phyloP scores from a whole-genome alignment of 2,888 invertebrate genomes.

The Ceriagrion tenellum region DNA sequence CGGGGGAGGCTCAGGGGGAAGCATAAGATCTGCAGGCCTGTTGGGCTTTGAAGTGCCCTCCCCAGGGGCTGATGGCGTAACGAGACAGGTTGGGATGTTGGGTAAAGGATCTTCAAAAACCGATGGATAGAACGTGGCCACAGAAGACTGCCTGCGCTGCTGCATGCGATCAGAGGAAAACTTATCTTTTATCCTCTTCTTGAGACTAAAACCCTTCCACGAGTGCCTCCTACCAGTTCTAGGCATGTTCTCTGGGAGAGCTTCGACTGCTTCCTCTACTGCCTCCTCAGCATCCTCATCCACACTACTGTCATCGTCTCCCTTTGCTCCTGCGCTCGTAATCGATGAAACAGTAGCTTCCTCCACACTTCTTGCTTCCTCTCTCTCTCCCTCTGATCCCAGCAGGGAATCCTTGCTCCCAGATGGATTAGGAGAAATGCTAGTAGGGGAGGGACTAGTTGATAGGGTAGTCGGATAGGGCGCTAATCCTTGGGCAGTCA shows the following conservation, averaged over 20 bases:
- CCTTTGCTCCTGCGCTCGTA: slow-evolving; percentile 14
- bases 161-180: slow-evolving; percentile 27
- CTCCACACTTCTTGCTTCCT: slow-evolving; percentile 33
- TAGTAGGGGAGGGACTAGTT: slow-evolving; percentile 45
- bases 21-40: slow-evolving; percentile 48
- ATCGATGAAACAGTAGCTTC: slow-evolving; percentile 11
- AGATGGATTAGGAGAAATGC: slow-evolving; percentile 56
- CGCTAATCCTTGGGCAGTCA: slow-evolving; percentile 51
- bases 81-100: slow-evolving; percentile 35
- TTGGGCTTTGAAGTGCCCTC: slow-evolving; percentile 43
- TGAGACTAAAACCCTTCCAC: slow-evolving; percentile 57
- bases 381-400: slow-evolving; percentile 25
- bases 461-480: slow-evolving; percentile 31
- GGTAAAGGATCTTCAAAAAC: background rate
- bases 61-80: background rate
- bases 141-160: slow-evolving; percentile 49
- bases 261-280: slow-evolving; percentile 48
- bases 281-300: slow-evolving; percentile 43
- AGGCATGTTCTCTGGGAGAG: slow-evolving; percentile 40
- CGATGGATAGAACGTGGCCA: slow-evolving; percentile 37
- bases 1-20: slow-evolving; percentile 30
- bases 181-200: slow-evolving; percentile 74
- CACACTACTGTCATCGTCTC: background rate
- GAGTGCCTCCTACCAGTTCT: slow-evolving; percentile 57
- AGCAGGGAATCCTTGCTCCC: slow-evolving; percentile 56